Percentiles rank a stretch among this genome's conserved stretches.
Conservation (phyloP, 2,888 invertebrate species). For the Autographa pulchrina region DNA sequence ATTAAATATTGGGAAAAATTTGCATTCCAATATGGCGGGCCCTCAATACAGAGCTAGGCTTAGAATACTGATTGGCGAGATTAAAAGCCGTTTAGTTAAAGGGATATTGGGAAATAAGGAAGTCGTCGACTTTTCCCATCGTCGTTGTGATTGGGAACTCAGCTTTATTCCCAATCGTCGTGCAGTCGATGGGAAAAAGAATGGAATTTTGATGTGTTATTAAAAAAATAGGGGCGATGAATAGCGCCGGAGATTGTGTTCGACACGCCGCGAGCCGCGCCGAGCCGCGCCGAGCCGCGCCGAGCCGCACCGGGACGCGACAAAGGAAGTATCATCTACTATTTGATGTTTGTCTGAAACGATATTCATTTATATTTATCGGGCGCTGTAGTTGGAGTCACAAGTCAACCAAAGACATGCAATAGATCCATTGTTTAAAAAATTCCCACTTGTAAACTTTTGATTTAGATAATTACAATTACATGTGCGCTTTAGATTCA, state of each 20-base stretch:
- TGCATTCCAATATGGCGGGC: slow-evolving; percentile 53
- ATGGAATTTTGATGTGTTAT: slow-evolving; percentile 50
- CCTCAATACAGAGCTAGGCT: slow-evolving; percentile 39
- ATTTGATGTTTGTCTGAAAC: background rate
- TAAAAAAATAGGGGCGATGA: slow-evolving; percentile 26
- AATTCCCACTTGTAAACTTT: no score
- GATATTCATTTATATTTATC: slow-evolving; percentile 1
- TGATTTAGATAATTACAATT: no score
- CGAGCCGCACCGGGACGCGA: background rate
- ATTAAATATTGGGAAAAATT: slow-evolving; percentile 59
- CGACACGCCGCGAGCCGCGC: background rate
- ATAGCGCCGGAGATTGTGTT: slow-evolving; percentile 22
- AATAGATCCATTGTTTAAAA: no score
- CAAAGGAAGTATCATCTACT: background rate
- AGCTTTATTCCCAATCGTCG: slow-evolving; percentile 40
- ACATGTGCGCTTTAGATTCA: no score
- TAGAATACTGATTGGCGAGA: slow-evolving; percentile 60
- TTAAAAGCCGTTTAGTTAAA: slow-evolving; percentile 57
- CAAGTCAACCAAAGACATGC: background rate
- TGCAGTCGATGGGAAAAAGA: slow-evolving; percentile 37
- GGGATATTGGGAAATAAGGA: slow-evolving; percentile 58
- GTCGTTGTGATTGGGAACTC: slow-evolving; percentile 39
- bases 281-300: no score
- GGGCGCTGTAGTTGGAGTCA: background rate
- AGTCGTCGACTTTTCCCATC: slow-evolving; percentile 42